Conservation (phyloP, 1,140 invertebrate genomes). For the Armadillidium nasatum region DNA sequence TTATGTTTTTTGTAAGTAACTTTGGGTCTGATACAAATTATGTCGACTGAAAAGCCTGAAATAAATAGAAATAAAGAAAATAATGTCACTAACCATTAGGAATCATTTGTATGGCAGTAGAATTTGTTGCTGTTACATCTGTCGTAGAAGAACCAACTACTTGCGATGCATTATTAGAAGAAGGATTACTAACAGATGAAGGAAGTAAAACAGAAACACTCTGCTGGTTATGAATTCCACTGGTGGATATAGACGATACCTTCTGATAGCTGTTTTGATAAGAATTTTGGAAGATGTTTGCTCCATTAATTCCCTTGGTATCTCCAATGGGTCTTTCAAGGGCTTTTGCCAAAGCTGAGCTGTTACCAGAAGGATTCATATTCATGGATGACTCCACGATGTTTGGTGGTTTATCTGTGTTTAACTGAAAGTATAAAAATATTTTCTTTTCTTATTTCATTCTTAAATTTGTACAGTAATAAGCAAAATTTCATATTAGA, state of each 20-base stretch:
- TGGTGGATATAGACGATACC: slow-evolving; percentile 30
- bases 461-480: no score
- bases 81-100: slow-evolving; percentile 43
- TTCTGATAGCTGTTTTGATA: slow-evolving; percentile 41
- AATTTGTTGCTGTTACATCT: not conserved
- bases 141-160: not conserved
- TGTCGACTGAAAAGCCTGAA: not conserved
- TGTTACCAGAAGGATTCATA: slow-evolving; percentile 14
- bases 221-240: slow-evolving; percentile 34
- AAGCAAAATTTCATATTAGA: no score
- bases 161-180: not conserved
- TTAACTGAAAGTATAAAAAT: slow-evolving; percentile 26
- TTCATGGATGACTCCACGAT: slow-evolving; percentile 32
- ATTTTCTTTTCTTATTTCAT: no score
- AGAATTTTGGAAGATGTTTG: slow-evolving; percentile 35
- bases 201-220: slow-evolving; percentile 45
- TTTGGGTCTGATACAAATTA: not conserved
- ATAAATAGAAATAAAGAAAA: slow-evolving; percentile 18
- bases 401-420: slow-evolving; percentile 31
- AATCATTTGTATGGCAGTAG: slow-evolving; percentile 42
- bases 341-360: slow-evolving; percentile 36
- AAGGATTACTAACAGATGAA: not conserved
- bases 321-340: slow-evolving; percentile 35
- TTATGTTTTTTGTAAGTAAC: no score
- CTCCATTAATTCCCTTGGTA: slow-evolving; percentile 38